A percentile compares a stretch with the other conserved stretches of the same genome.
Conservation (phyloP, 2,888 invertebrate genomes). For the Ecdyonurus torrentis region DNA sequence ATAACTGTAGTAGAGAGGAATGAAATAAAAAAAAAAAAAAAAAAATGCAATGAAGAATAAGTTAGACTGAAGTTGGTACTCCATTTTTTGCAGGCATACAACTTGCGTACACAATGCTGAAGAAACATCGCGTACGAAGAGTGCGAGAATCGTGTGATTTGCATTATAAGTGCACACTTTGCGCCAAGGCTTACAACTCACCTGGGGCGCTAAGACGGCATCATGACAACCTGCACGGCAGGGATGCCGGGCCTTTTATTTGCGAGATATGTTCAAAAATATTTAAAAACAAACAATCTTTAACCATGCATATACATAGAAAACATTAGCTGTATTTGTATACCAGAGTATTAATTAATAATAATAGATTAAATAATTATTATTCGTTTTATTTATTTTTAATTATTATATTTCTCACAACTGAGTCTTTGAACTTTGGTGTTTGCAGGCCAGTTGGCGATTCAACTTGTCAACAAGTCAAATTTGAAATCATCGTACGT, state of each 20-base stretch:
- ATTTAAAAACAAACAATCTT: slow-evolving; percentile 23
- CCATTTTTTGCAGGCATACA: no score
- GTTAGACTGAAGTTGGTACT: background rate
- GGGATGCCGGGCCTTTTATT: slow-evolving; percentile 29
- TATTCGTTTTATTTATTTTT: no score
- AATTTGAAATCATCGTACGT: background rate
- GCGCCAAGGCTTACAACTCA: slow-evolving; percentile 10
- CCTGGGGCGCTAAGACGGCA: slow-evolving; percentile 29
- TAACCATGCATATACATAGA: background rate
- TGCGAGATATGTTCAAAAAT: slow-evolving; percentile 27
- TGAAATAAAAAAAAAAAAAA: no score
- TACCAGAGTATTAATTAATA: no score
- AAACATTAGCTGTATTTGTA: background rate
- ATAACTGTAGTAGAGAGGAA: no score
- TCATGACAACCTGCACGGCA: slow-evolving; percentile 30
- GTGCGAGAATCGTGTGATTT: no score
- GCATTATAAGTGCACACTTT: slow-evolving; percentile 6
- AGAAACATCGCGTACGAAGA: no score
- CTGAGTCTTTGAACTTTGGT: no score
- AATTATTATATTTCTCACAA: no score
- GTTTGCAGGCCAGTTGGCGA: background rate
- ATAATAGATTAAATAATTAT: background rate
- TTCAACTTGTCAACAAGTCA: no score
- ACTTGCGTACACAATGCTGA: no score
- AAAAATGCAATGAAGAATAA: no score